Evolutionary conservation across 2,113 vertebrate genomes (phyloP), one percentile per base, ranked within the genome.

Genomic region (Vidua chalybeata): DNA sequence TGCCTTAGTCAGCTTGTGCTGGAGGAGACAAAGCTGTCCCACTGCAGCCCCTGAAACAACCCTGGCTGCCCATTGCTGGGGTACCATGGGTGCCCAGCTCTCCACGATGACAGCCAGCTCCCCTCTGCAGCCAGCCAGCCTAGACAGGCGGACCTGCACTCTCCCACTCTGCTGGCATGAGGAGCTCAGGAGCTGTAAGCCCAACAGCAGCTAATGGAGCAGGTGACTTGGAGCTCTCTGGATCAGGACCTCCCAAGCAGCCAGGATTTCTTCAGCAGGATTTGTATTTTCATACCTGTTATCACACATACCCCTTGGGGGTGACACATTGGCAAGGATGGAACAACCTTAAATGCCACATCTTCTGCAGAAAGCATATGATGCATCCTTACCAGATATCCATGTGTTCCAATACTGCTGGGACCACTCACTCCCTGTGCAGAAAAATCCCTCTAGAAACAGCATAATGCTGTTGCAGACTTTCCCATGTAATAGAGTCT

Each of bases 1-100:
- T 63, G 58, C 74, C 55, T 54, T 6, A 51, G 51, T 41, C 68
- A 82, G 46, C 18, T 75, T 39, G 5, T 23, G 58, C 54, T n/a
- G 58, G 33, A 81, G n/a, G 45, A 30, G 69, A 81, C 49, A 84
- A n/a, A 54, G 59, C 31, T 41, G 24, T 48, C 64, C 45, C 16
- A 3, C 27, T 1, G 1, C 58, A 56, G 46, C 46, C 22, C 52
- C 59, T 4, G 2, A 8, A 48, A 23, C 15, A 4, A 4, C 24
- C 15, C 72, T 6, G 3, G 30, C 35, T 80, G 52, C 52, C 56
- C 51, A 51, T 55, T 71, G 51, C 74, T 72, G 48, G 8, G 76
- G 31, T 51, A 23, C 31, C 26, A 10, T 5, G 41, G 24, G 43
- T 45, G 33, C 51, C 68, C 31, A 31, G 67, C 31, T 49, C 35